Base-by-base conservation (phyloP, 1,140 invertebrate genomes). In the Calycopis cecrops region DNA sequence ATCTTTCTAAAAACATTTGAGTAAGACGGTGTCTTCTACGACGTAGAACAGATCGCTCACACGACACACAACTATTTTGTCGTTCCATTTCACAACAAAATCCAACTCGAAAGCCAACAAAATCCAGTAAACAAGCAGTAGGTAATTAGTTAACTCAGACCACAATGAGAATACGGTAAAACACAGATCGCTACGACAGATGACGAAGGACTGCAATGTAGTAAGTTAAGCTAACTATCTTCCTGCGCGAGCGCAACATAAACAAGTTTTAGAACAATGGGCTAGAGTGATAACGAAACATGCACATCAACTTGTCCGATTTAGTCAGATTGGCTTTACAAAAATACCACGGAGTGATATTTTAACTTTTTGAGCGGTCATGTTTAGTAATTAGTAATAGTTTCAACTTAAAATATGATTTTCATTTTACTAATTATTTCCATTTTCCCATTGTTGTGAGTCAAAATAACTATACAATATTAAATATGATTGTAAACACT, bases 41-140 rank as follows among this genome's bases (percentile, higher is more conserved):
- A n/a, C 50, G 50, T 18, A 52, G 18, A 34, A 52, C 50, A 38
- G 50, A 52, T 37, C 50, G 50, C 35, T 35, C 21, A 52, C 50
- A 52, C 17, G 35, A 52, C 16, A 52, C 34, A 52, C 50, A 52
- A 52, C 35, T 52, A 38, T 38, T 52, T 52, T 52, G 50, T 52
- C 35, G 37, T 52, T 52, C 50, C 50, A 40, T 52, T 28, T 35
- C 37, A 42, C n/a, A n/a, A 52, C 51, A 11, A 52, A 52, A 52
- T 52, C 51, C 51, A 52, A 52, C 42, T 17, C 11, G 17, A 52
- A 52, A 18, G 35, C 51, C 18, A 52, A 52, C 37, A 17, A 52
- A 52, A 35, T 38, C 50, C 50, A 35, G 11, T 35, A 35, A 52
- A 38, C 35, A 35, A 28, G 49, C 49, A 11, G 16, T 18, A 38